Conservation (phyloP, 2,888 invertebrate genomes). For the Lepetodrilus schrolli region DNA sequence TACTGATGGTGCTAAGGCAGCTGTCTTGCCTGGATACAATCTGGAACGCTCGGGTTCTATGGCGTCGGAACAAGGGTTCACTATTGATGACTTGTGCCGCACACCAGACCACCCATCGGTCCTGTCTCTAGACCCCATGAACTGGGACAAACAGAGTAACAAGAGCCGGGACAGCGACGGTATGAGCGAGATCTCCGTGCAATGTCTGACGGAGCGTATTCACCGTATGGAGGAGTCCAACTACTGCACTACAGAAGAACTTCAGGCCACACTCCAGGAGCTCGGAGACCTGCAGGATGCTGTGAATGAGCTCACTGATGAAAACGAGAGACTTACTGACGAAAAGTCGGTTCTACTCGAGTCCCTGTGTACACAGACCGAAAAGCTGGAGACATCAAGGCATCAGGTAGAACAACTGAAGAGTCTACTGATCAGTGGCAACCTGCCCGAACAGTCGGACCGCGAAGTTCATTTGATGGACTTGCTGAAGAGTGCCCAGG, state of each 20-base stretch:
- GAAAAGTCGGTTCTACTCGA: constrained; percentile 92
- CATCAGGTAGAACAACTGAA: constrained; percentile 89
- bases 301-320: constrained; percentile 88
- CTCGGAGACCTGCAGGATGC: constrained; percentile 89
- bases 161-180: constrained; percentile 79
- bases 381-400: constrained; percentile 90
- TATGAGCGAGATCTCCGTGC: constrained; percentile 88
- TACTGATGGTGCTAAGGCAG: constrained; percentile 53
- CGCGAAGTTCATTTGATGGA: constrained; percentile 83
- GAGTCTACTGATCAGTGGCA: constrained; percentile 79
- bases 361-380: constrained; percentile 92
- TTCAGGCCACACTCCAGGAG: constrained; percentile 93
- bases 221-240: constrained; percentile 94
- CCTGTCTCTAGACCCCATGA: constrained; percentile 60
- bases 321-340: constrained; percentile 87
- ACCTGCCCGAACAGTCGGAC: constrained; percentile 73
- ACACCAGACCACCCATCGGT: constrained; percentile 65
- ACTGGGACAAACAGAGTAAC: constrained; percentile 92
- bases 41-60: constrained; percentile 55
- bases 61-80: constrained; percentile 66
- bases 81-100: constrained; percentile 63
- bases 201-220: constrained; percentile 92
- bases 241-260: constrained; percentile 78
- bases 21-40: constrained; percentile 1
- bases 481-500: constrained; percentile 81